phyloP scores from a whole-genome alignment of 2,888 invertebrate genomes.

The Pecten maximus region DNA sequence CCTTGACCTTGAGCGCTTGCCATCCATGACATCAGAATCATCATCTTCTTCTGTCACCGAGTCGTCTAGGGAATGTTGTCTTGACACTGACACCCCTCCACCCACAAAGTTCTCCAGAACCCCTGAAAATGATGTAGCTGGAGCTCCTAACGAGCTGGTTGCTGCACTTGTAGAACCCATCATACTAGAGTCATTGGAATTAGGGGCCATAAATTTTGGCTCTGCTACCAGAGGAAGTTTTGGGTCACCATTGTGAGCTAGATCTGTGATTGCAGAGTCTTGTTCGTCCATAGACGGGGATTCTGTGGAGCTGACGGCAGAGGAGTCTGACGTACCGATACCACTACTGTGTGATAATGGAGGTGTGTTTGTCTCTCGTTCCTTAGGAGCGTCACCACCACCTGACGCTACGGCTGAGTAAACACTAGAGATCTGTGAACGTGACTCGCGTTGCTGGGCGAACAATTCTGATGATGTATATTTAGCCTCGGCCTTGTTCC shows the following conservation, averaged over 20 bases:
- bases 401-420: neutral
- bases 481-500: constrained; percentile 52
- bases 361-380: constrained; percentile 45
- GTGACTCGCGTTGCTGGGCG: neutral
- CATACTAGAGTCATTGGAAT: constrained; percentile 30
- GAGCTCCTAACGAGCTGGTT: neutral
- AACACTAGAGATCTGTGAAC: neutral
- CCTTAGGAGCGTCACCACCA: constrained; percentile 15
- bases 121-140: neutral
- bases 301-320: constrained; percentile 53
- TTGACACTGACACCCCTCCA: neutral
- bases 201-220: constrained; percentile 11
- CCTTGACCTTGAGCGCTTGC: constrained; percentile 57
- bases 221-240: neutral
- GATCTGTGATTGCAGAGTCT: constrained; percentile 18
- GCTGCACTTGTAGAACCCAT: constrained; percentile 16
- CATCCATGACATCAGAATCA: constrained; percentile 52
- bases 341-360: constrained; percentile 55
- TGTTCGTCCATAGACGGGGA: constrained; percentile 50
- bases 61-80: constrained; percentile 15
- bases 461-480: neutral
- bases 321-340: constrained; percentile 52
- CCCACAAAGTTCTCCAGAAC: constrained; percentile 13
- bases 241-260: neutral
- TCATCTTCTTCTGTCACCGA: constrained; percentile 40